Conservation (phyloP, 2,888 invertebrate species). For the Xylocampa areola region DNA sequence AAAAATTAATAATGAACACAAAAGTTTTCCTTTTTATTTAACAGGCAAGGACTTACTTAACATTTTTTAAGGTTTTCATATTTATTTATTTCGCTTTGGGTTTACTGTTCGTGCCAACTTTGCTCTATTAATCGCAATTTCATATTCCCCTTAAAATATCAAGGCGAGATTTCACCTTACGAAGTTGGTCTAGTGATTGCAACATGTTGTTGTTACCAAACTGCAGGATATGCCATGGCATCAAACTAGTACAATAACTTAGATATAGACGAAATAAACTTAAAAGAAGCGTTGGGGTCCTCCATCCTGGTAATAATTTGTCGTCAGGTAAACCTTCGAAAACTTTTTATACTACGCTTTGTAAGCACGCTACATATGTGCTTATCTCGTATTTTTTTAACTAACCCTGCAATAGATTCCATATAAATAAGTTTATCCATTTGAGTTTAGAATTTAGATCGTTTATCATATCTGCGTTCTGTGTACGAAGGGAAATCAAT, state of each 20-base stretch:
- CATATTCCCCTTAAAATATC: constrained; percentile 5
- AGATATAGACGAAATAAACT: constrained; percentile 26
- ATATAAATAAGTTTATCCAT: constrained; percentile 24
- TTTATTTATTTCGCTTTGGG: too few relatives aligned
- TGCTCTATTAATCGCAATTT: too few relatives aligned
- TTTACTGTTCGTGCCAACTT: too few relatives aligned
- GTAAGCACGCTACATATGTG: too few relatives aligned
- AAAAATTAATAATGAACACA: too few relatives aligned
- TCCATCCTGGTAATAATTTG: constrained; percentile 34
- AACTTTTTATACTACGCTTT: not conserved
- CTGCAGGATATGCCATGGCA: constrained; percentile 17
- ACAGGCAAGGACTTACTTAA: too few relatives aligned
- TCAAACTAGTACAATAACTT: constrained; percentile 17
- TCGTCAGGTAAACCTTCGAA: too few relatives aligned
- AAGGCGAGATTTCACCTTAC: not conserved
- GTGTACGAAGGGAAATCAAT: constrained; percentile 15
- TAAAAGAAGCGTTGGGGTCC: constrained; percentile 14
- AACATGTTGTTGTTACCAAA: constrained; percentile 12
- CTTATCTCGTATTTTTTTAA: constrained; percentile 15
- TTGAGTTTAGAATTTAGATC: constrained; percentile 20
- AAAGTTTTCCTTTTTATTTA: too few relatives aligned
- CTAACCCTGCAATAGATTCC: not conserved
- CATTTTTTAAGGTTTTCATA: too few relatives aligned
- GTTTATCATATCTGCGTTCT: constrained; percentile 11
- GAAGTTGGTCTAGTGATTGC: constrained; percentile 1